Base-by-base conservation (phyloP, 2,113 vertebrate species). In the Toxotes chatareus region DNA sequence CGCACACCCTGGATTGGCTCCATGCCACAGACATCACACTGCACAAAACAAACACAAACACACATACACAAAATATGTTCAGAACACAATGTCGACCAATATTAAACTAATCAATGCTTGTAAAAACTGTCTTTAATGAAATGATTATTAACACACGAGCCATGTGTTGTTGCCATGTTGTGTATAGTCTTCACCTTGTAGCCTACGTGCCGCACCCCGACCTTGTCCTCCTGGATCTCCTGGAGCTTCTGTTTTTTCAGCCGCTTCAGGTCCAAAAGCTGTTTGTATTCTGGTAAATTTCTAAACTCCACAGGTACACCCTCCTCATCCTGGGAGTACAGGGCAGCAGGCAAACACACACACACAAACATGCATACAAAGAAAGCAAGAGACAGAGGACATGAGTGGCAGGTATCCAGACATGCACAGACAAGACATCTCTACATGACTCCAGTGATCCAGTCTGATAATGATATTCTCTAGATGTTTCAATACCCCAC, bases 1-100 rank as follows among this genome's bases (percentile, higher is more conserved):
- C 98, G 95, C 64, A 97, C 94, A 0, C 98, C 98, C 91, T 97
- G 97, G 91, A 99, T 99, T 12, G 98, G 98, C 72, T 99, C 97
- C 60, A 94, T 92, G 38, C 97, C 97, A 74, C 98, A 99, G 86
- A 96, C 94, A 72, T 99, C 98, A 72, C 98, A 99, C 98, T 99
- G 89, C 68, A 61, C 27, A 72, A 13, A 67, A 79, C 42, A 56
- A 21, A 57, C 40, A 77, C 12, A 69, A 34, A 84, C 11, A 6
- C 49, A 73, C 60, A 53, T 31, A 84, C 11, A 6, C 49, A 73
- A 51, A 53, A 60, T 31, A 5, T 1, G 23, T 36, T 6, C 12
- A 73, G 32, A 59, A 13, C 44, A 32, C 31, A 21, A 4, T 31
- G 12, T 16, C 4, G 17, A 23, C 2, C 61, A 17, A 17, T 2